Conservation (phyloP, 2,888 invertebrate species). For the Cactoblastis cactorum region DNA sequence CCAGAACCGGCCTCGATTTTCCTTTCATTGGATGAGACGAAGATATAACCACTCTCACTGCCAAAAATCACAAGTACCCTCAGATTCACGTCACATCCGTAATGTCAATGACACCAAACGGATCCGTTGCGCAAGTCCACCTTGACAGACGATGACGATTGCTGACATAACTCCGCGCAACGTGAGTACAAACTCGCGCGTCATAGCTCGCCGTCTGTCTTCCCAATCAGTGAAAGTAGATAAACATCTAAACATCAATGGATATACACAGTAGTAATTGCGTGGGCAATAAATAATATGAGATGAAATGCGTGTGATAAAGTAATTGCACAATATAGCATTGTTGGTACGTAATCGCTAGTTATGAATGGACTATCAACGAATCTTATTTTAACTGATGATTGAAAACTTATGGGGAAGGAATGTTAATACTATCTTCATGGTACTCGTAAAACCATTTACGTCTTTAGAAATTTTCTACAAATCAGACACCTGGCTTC, state of each 20-base stretch:
- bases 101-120: constrained; percentile 72
- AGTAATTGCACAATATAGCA: constrained; percentile 69
- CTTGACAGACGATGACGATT: constrained; percentile 65
- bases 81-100: constrained; percentile 54
- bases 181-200: constrained; percentile 22
- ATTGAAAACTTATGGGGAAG: constrained; percentile 41
- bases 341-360: constrained; percentile 58
- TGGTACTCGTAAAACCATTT: constrained; percentile 41
- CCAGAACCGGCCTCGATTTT: constrained; percentile 11
- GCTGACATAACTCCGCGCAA: constrained; percentile 45
- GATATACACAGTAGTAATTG: constrained; percentile 25
- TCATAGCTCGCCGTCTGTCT: constrained; percentile 27
- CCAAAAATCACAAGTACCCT: constrained; percentile 43
- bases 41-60: constrained; percentile 36
- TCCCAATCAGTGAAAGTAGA: constrained; percentile 4
- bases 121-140: constrained; percentile 68
- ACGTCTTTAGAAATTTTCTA: constrained; percentile 39
- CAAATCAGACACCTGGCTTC: constrained; percentile 22
- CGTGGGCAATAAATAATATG: constrained; percentile 38
- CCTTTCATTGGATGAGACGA: constrained; percentile 19
- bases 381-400: constrained; percentile 20
- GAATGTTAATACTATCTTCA: constrained; percentile 34
- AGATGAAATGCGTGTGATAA: constrained; percentile 68
- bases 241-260: constrained; percentile 24
- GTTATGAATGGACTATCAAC: constrained; percentile 59